These are phyloP conservation scores for Leptinotarsa defecta DNA, from an alignment of 1,140 invertebrate genomes.

Conservation along the genomic window DNA sequence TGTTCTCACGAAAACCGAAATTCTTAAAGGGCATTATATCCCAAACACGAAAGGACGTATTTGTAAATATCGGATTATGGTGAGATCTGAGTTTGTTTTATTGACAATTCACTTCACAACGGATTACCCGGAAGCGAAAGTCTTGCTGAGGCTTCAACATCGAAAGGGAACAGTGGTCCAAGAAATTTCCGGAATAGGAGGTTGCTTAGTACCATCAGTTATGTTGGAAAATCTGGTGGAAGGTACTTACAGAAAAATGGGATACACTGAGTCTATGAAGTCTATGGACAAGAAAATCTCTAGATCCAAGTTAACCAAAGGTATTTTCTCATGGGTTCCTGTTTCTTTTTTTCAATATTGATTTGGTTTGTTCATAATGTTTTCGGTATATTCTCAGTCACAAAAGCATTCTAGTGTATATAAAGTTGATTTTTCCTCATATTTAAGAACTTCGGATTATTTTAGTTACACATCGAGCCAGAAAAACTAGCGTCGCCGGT, in stretches of 20 bases:
- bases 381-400: no score
- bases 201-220: constrained; percentile 20
- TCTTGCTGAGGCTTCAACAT: constrained; percentile 24
- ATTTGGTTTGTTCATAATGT: no score
- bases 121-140: constrained; percentile 17
- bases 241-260: background rate
- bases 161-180: constrained; percentile 16
- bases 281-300: background rate
- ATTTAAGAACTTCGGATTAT: no score
- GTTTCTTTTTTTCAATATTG: no score
- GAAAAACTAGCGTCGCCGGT: no score
- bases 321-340: no score
- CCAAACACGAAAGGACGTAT: constrained; percentile 30
- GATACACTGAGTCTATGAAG: background rate
- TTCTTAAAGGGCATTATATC: constrained; percentile 30
- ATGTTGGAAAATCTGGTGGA: background rate
- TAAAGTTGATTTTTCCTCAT: no score
- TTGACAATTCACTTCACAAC: constrained; percentile 30
- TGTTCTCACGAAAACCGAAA: background rate
- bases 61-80: constrained; percentile 19
- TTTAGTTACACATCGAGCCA: no score
- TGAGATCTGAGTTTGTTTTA: background rate
- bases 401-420: no score
- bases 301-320: background rate
- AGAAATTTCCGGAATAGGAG: constrained; percentile 21